phyloP scores from a whole-genome alignment of 2,797 vertebrate species.

The Sebastolobus alascanus region DNA sequence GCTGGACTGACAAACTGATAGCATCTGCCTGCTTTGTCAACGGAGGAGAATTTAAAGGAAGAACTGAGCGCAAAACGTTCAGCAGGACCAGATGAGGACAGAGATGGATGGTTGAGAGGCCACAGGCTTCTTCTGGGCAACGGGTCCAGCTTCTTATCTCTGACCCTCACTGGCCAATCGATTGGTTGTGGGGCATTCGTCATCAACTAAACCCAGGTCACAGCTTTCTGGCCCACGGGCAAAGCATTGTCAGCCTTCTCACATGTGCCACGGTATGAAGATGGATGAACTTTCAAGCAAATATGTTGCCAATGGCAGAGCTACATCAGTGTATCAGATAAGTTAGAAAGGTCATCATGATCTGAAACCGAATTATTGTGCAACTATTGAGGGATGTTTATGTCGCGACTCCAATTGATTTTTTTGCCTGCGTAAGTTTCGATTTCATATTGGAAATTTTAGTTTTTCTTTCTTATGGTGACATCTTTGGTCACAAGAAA shows the following conservation, averaged over 20 bases:
- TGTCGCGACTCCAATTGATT: not conserved
- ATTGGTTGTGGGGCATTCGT: slow-evolving; percentile 95
- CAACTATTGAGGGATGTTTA: not conserved
- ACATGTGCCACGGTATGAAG: slow-evolving; percentile 67
- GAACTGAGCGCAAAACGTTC: slow-evolving; percentile 81
- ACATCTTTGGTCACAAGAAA: not conserved
- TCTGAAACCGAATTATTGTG: not conserved
- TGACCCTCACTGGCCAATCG: slow-evolving; percentile 89
- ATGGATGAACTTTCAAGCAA: slow-evolving; percentile 48
- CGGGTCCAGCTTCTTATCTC: slow-evolving; percentile 89
- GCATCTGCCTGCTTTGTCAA: slow-evolving; percentile 91
- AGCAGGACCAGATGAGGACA: slow-evolving; percentile 86
- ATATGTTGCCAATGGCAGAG: slow-evolving; percentile 17
- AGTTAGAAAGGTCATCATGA: slow-evolving; percentile 18
- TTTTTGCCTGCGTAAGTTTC: not conserved
- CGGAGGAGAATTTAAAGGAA: slow-evolving; percentile 83
- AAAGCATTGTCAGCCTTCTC: slow-evolving; percentile 55
- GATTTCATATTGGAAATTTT: not conserved
- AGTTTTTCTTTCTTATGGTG: not conserved
- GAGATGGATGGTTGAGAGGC: slow-evolving; percentile 93
- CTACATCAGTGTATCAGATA: slow-evolving; percentile 5
- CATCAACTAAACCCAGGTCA: slow-evolving; percentile 76
- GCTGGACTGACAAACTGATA: slow-evolving; percentile 82
- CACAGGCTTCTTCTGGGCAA: slow-evolving; percentile 86
- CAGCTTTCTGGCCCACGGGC: slow-evolving; percentile 60